A percentile compares a stretch with the other conserved stretches of the same genome.
These are phyloP conservation scores for Recurvirostra avosetta DNA, from an alignment of 2,113 vertebrate genomes.

Conservation along the genomic window DNA sequence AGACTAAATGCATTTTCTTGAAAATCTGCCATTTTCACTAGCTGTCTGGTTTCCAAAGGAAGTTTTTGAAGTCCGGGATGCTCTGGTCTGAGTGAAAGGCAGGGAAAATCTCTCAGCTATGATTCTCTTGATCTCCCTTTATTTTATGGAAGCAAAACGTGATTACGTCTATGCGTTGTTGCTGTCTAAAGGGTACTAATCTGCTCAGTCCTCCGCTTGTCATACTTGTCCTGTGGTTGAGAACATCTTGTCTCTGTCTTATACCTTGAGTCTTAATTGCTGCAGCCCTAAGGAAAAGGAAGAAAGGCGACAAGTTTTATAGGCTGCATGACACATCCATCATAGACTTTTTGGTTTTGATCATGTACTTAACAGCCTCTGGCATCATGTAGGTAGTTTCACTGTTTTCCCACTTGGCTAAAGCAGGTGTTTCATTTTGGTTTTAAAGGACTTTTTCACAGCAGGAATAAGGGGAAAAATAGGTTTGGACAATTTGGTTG, in stretches of 20 bases:
- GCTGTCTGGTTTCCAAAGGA: neutral
- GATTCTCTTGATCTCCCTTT: neutral
- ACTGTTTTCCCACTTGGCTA: neutral
- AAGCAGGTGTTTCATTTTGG: neutral
- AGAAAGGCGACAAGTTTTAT: neutral
- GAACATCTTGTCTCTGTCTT: fast-evolving
- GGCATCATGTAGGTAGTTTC: neutral
- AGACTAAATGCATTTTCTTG: neutral
- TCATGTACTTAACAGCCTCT: neutral
- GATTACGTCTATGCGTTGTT: neutral
- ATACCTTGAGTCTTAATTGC: neutral
- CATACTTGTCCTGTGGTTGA: neutral
- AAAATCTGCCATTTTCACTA: neutral
- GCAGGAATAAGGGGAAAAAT: neutral
- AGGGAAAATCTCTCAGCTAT: fast-evolving
- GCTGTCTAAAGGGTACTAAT: neutral
- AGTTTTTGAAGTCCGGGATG: neutral
- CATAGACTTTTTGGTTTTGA: neutral
- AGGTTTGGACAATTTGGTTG: fast-evolving
- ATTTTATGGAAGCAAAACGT: neutral
- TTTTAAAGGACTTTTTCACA: neutral
- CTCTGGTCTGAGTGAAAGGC: neutral
- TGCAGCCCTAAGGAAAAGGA: neutral
- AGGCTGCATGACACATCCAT: fast-evolving
- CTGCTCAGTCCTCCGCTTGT: neutral